Base-by-base conservation (phyloP, 2,113 vertebrate species). In the Cebidichthys violaceus region DNA sequence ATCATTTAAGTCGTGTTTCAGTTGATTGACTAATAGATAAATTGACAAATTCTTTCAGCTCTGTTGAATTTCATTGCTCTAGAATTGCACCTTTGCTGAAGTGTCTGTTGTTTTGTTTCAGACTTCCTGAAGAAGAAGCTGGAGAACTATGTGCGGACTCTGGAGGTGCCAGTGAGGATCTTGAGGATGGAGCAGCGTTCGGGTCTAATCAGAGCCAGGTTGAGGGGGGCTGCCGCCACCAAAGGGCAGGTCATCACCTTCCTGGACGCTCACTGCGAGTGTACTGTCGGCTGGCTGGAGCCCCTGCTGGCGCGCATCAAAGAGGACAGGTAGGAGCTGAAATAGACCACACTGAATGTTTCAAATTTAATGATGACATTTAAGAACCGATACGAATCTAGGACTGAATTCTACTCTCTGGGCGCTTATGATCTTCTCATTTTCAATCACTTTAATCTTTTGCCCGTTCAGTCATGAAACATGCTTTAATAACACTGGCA, bases 181-280 rank as follows among this genome's bases (percentile, higher is more conserved):
- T 94, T 99, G 73, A 94, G 98, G 81, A 99, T 99, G 98, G 97
- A 97, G 92, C 97, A 98, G 82, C 89, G 98, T 7, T 98, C 98
- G 0, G 98, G 98, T 54, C 94, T 99, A 73, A 99, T 99, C 87
- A 95, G 98, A 1, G 98, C 98, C 0, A 95, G 98, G 78, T 93
- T 99, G 11, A 96, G 97, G 9, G 98, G 98, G 47, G 98, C 98
- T 0, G 97, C 98, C 0, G 96, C 97, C 45, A 96, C 98, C 1
- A 93, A 70, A 65, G 98, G 97, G 47, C 97, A 97, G 94, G 97
- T 99, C 77, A 96, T 99, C 85, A 99, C 98, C 0, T 99, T 99
- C 90, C 94, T 99, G 55, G 98, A 99, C 0, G 98, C 98, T 29
- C 98, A 99, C 94, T 99, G 98, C 29, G 98, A 99, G 92, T 99